Evolutionary conservation across 2,888 invertebrate genomes (phyloP).

Genomic region (Troides oblongomaculatus): DNA sequence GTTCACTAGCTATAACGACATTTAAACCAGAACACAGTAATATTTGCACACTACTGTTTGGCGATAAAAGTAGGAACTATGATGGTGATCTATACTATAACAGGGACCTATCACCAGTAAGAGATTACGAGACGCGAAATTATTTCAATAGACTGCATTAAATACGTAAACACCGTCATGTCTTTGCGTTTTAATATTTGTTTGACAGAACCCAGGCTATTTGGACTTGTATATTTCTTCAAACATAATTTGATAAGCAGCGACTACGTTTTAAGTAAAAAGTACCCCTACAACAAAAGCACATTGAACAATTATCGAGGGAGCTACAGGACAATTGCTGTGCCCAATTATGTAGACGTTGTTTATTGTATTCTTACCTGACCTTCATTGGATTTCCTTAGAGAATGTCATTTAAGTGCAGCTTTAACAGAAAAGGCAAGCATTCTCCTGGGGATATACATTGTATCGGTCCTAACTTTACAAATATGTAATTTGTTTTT

Average conservation of each 20-base stretch:
- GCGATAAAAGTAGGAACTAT: too few species aligned
- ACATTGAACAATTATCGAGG: conserved; percentile 7
- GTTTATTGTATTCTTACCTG: not conserved
- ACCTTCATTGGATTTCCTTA: not conserved
- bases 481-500: too few species aligned
- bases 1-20: not conserved
- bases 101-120: too few species aligned
- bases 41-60: not conserved
- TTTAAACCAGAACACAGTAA: not conserved
- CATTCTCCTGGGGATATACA: not conserved
- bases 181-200: too few species aligned
- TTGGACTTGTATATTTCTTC: too few species aligned
- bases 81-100: too few species aligned
- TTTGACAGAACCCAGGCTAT: not conserved
- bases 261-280: not conserved
- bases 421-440: not conserved
- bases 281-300: conserved; percentile 7
- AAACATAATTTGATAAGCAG: conserved; percentile 13
- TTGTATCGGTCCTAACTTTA: not conserved
- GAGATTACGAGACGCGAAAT: too few species aligned
- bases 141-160: too few species aligned
- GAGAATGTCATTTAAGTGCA: not conserved
- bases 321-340: conserved; percentile 15
- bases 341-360: conserved; percentile 4
- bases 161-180: too few species aligned